Evolutionary conservation across 2,888 invertebrate species (phyloP), one percentile per base, ranked within the genome.

Genomic region (Lasius platythorax): DNA sequence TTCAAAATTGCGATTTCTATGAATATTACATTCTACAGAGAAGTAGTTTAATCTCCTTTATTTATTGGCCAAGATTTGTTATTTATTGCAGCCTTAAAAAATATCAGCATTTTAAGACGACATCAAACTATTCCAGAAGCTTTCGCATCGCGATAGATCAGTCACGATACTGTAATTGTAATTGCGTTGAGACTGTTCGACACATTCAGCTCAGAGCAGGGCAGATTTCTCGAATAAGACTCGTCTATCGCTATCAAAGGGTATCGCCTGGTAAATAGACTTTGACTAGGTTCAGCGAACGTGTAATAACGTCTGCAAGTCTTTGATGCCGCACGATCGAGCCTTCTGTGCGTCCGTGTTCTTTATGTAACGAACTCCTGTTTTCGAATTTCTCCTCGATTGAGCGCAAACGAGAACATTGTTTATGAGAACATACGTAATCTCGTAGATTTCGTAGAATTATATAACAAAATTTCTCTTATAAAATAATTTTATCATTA

Each of bases 251-350:
- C 58, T 79, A 66, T 0, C 76, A 66, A 82, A 66, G 67, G 84
- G 73, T 83, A 76, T 72, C 30, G 66, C 40, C 58, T 64, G 74
- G 68, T 76, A 88, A 84, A 88, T 78, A 84, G 68, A 74, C 63
- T 53, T 88, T 76, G 37, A 53, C 64, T 28, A 61, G 67, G 40
- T 73, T 43, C 72, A 72, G 15, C 43, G 56, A 58, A 63, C 58
- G 58, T 84, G 40, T 81, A 73, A 84, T 81, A 73, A 64, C 64
- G 53, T 68, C 79, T 83, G 70, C 43, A 53, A 66, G 43, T 73
- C 81, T 84, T 84, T 79, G 79, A 83, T 79, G 73, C 15, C 50
- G 43, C 53, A 37, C 63, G 43, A 46, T 61, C 15, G 28, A 46
- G 28, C n/a, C 3, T 72, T 73, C 73, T 46, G 33, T 46, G 50